These are phyloP conservation scores for Yoshiicerus persimilis DNA, from an alignment of 1,140 invertebrate species.

Conservation along the genomic window DNA sequence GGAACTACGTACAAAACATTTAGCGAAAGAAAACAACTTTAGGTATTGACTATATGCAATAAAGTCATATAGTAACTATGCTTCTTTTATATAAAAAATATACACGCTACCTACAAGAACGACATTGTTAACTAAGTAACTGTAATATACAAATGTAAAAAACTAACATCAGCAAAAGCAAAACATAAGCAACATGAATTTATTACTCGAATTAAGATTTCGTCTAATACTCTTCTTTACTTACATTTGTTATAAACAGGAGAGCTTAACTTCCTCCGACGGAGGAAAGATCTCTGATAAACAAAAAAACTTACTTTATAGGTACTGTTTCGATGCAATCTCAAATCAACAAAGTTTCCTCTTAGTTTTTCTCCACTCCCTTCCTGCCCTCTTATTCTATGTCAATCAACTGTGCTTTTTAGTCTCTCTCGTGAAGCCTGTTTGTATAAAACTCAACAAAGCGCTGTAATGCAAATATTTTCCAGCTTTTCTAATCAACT, in stretches of 20 bases:
- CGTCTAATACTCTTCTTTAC: background rate
- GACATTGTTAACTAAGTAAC: no score
- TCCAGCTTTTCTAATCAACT: background rate
- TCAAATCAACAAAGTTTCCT: slow-evolving; percentile 1
- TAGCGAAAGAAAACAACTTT: no score
- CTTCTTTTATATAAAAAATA: no score
- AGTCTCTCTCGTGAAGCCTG: background rate
- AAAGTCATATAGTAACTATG: no score
- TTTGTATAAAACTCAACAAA: background rate
- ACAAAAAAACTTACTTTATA: background rate
- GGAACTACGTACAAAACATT: no score
- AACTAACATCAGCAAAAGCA: background rate
- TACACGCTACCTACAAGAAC: no score
- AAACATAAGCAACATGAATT: background rate
- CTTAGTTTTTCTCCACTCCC: background rate
- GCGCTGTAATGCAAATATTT: background rate
- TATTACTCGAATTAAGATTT: background rate
- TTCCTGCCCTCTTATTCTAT: background rate
- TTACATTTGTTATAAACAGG: background rate
- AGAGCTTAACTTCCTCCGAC: background rate
- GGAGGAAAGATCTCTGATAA: background rate
- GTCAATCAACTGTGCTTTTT: background rate
- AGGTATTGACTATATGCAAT: no score
- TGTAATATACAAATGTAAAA: no score
- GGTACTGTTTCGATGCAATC: background rate